Percentiles rank a stretch among this genome's conserved stretches.
Evolutionary conservation across 2,113 vertebrate genomes (phyloP).

Genomic region (Ginglymostoma cirratum): DNA sequence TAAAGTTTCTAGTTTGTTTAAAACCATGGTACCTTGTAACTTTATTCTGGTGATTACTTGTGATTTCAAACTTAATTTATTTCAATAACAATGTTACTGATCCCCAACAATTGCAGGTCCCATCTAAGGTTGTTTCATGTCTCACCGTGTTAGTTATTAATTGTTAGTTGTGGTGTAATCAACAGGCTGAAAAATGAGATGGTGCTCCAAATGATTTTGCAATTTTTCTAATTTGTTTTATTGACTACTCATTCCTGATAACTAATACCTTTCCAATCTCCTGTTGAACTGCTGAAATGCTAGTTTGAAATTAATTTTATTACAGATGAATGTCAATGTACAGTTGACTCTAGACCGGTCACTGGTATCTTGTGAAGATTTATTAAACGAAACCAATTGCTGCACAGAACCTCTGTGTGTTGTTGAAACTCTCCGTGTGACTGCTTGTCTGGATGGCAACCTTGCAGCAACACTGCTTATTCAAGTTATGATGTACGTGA

Average conservation of each 20-base stretch:
- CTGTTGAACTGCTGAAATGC: background rate
- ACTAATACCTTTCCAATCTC: background rate
- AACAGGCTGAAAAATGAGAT: background rate
- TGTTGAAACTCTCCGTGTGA: constrained; percentile 66
- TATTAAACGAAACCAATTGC: constrained; percentile 52
- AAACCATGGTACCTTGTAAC: too few relatives aligned
- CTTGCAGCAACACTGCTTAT: constrained; percentile 65
- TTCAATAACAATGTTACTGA: too few relatives aligned
- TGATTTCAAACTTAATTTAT: too few relatives aligned
- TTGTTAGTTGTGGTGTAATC: background rate
- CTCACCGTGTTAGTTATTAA: background rate
- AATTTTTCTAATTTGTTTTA: background rate
- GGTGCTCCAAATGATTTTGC: background rate
- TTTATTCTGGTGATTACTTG: too few relatives aligned
- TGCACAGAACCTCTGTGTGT: constrained; percentile 62
- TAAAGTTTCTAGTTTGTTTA: too few relatives aligned
- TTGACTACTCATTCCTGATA: background rate
- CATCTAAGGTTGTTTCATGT: too few relatives aligned
- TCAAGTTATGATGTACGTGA: constrained; percentile 71
- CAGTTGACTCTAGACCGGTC: constrained; percentile 53
- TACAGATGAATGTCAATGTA: constrained; percentile 48
- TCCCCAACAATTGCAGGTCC: too few relatives aligned
- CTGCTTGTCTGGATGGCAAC: constrained; percentile 57
- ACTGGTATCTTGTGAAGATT: constrained; percentile 56
- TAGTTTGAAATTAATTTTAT: constrained; percentile 52